Evolutionary conservation across 2,113 vertebrate species (phyloP).

Genomic region (Gracilinanus agilis): DNA sequence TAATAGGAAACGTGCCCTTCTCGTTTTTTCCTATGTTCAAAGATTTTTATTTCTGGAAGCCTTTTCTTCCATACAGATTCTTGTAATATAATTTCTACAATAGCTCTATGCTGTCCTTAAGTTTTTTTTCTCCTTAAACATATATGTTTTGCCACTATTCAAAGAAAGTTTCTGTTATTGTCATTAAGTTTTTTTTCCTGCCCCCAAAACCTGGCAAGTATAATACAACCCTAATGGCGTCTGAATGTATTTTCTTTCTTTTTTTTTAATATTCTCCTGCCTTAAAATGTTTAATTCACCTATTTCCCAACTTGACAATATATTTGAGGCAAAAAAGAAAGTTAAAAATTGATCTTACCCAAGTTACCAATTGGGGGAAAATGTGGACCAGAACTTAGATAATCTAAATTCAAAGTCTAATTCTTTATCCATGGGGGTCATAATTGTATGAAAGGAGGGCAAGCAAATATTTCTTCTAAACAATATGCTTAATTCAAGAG

Average conservation of each 20-base stretch:
- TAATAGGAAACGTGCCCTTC: background rate
- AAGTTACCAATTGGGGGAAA: background rate
- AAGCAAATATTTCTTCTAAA: background rate
- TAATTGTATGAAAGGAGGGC: background rate
- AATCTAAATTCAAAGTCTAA: slow-evolving; percentile 14
- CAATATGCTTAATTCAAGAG: background rate
- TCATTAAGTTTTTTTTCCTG: background rate
- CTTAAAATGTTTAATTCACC: background rate
- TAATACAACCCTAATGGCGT: background rate
- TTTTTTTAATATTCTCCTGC: background rate
- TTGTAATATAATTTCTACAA: background rate
- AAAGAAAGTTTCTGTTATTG: background rate
- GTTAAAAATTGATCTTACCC: background rate
- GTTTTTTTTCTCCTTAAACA: background rate
- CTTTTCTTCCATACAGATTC: background rate
- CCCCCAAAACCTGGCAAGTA: background rate
- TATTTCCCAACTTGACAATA: background rate
- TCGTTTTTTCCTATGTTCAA: background rate
- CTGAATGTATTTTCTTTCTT: background rate
- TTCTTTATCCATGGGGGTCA: slow-evolving; percentile 12
- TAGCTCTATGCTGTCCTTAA: background rate
- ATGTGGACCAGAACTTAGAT: background rate
- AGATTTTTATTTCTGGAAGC: background rate
- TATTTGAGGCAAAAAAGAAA: background rate
- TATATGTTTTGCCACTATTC: background rate